These are phyloP conservation scores for Ianthella basta DNA, from an alignment of 37 sponge, comb jelly and placozoan species.

Conservation along the genomic window DNA sequence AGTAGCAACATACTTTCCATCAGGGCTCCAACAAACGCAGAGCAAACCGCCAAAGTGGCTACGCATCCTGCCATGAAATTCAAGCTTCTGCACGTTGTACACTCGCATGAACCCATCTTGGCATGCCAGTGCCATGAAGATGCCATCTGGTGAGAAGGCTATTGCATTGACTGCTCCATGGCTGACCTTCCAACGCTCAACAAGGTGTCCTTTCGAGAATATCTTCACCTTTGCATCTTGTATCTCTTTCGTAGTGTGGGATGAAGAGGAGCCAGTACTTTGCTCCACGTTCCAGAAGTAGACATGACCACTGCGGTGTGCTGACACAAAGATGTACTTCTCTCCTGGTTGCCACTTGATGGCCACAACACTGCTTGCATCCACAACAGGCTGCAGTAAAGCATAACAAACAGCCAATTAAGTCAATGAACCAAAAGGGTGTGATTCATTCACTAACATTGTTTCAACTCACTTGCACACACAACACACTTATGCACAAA, in stretches of 20 bases:
- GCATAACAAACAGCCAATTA: too few species aligned
- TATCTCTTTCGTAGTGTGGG: constrained; percentile 40
- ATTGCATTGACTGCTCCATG: constrained; percentile 80
- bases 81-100: constrained; percentile 72
- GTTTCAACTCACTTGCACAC: background rate
- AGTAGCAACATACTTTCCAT: constrained; percentile 86
- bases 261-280: background rate
- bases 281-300: constrained; percentile 79
- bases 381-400: constrained; percentile 28
- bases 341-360: constrained; percentile 91
- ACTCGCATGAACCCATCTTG: constrained; percentile 94
- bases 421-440: background rate
- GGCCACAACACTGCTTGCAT: constrained; percentile 71
- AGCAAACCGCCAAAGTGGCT: constrained; percentile 94
- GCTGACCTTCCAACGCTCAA: constrained; percentile 60
- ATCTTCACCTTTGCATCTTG: constrained; percentile 59
- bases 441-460: background rate
- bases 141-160: constrained; percentile 89
- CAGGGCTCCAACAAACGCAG: constrained; percentile 98
- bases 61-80: constrained; percentile 82
- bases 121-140: constrained; percentile 84
- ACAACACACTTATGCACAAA: background rate
- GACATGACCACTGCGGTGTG: constrained; percentile 87
- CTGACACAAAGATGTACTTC: constrained; percentile 76
- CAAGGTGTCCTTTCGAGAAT: constrained; percentile 41